These are phyloP conservation scores for Dasypolia templi DNA, from an alignment of 2,888 invertebrate species.

Conservation along the genomic window DNA sequence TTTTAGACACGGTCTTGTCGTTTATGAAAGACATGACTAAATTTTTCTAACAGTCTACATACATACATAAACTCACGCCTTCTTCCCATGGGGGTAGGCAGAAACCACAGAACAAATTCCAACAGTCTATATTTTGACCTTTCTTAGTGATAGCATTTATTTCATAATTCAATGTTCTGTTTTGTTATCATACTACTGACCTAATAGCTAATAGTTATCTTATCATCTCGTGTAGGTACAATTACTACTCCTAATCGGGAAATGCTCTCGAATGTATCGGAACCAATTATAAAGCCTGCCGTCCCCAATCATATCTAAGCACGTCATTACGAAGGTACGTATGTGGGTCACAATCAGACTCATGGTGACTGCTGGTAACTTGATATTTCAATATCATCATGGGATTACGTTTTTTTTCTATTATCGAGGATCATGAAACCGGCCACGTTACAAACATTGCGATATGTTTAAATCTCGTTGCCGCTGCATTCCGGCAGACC, in stretches of 20 bases:
- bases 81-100: no score
- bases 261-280: conserved; percentile 51
- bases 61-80: no score
- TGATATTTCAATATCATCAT: no score
- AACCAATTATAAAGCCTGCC: conserved; percentile 49
- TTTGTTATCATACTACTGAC: background rate
- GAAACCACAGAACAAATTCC: no score
- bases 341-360: conserved; percentile 56
- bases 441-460: background rate
- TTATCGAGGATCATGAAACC: background rate
- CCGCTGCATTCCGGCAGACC: conserved; percentile 47
- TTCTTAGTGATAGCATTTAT: background rate
- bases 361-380: no score
- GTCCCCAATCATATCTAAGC: conserved; percentile 48
- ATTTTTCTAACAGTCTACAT: background rate
- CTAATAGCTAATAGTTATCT: conserved; percentile 29
- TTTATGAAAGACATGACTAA: background rate
- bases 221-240: conserved; percentile 23
- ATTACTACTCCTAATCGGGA: conserved; percentile 49
- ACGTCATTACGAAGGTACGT: conserved; percentile 47
- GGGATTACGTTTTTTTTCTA: background rate
- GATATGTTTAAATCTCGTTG: background rate
- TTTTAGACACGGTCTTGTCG: background rate
- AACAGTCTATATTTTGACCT: background rate
- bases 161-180: conserved; percentile 9